phyloP scores from a whole-genome alignment of 2,888 invertebrate genomes.

The Agonopterix subpropinquella region DNA sequence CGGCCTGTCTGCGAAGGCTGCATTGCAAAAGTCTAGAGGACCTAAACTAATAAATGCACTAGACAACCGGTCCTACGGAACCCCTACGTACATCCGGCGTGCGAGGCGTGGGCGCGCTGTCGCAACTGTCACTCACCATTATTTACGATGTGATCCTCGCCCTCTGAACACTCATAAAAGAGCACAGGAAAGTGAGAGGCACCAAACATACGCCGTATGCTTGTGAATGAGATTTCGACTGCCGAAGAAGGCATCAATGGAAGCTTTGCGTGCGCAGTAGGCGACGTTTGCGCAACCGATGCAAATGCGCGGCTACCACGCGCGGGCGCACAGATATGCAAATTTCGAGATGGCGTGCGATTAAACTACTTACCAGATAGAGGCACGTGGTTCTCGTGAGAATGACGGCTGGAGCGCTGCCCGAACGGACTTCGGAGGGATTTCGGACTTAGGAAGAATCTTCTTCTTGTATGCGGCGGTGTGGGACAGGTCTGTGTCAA shows the following conservation, averaged over 20 bases:
- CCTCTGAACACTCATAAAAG: slow-evolving; percentile 20
- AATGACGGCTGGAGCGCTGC: slow-evolving; percentile 64
- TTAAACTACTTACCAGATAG: slow-evolving; percentile 79
- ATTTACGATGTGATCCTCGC: slow-evolving; percentile 54
- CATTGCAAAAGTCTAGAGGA: slow-evolving; percentile 57
- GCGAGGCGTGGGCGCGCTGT: slow-evolving; percentile 51
- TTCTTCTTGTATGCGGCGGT: slow-evolving; percentile 84
- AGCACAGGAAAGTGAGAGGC: slow-evolving; percentile 38
- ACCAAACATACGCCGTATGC: slow-evolving; percentile 9
- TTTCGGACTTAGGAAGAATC: slow-evolving; percentile 89
- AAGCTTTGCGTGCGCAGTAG: slow-evolving; percentile 33
- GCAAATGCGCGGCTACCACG: slow-evolving; percentile 41
- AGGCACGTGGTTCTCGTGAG: slow-evolving; percentile 78
- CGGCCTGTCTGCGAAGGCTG: slow-evolving; percentile 61
- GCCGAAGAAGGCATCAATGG: slow-evolving; percentile 49
- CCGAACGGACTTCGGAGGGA: slow-evolving; percentile 86
- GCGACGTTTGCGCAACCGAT: slow-evolving; percentile 43
- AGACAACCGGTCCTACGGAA: slow-evolving; percentile 56
- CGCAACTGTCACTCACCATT: slow-evolving; percentile 60
- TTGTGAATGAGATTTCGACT: slow-evolving; percentile 48
- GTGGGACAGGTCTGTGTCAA: slow-evolving; percentile 86
- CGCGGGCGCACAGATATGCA: slow-evolving; percentile 39
- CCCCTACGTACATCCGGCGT: slow-evolving; percentile 74
- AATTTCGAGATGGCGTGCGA: slow-evolving; percentile 21
- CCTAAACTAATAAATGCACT: slow-evolving; percentile 35